phyloP scores from a whole-genome alignment of 2,113 vertebrate genomes.

The Rhombomys opimus region DNA sequence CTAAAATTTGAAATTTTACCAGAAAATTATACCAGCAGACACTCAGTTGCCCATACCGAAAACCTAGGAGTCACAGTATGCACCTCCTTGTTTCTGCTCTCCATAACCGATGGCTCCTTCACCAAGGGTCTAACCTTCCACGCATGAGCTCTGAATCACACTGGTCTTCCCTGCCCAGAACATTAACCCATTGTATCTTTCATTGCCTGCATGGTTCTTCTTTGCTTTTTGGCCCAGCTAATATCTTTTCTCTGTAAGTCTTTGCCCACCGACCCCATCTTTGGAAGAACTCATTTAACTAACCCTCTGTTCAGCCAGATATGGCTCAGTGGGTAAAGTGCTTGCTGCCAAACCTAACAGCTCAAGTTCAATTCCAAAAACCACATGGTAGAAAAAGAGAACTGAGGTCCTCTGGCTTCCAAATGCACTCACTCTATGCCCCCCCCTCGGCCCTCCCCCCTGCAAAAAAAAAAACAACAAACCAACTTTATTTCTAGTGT shows the following conservation, averaged over 20 bases:
- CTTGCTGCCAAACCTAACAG: neutral
- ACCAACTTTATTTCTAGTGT: neutral
- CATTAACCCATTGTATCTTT: neutral
- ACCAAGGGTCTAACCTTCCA: neutral
- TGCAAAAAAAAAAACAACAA: too few species aligned
- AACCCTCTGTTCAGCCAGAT: neutral
- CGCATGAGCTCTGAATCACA: neutral
- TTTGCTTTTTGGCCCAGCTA: neutral
- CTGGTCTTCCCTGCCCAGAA: neutral
- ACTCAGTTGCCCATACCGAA: neutral
- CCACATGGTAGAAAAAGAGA: neutral
- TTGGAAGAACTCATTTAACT: neutral
- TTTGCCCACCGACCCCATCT: neutral
- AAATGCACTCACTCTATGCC: neutral
- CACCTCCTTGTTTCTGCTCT: neutral
- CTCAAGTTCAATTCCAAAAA: neutral
- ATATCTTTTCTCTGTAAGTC: neutral
- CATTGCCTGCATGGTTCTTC: neutral
- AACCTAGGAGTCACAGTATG: neutral
- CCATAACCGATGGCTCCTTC: neutral
- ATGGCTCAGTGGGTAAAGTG: neutral
- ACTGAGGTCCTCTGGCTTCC: neutral
- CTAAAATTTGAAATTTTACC: constrained; percentile 23
- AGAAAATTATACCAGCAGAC: neutral
- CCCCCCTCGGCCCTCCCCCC: neutral